Base-by-base conservation (phyloP, 2,797 vertebrate species). In the Acipenser transmontanus region DNA sequence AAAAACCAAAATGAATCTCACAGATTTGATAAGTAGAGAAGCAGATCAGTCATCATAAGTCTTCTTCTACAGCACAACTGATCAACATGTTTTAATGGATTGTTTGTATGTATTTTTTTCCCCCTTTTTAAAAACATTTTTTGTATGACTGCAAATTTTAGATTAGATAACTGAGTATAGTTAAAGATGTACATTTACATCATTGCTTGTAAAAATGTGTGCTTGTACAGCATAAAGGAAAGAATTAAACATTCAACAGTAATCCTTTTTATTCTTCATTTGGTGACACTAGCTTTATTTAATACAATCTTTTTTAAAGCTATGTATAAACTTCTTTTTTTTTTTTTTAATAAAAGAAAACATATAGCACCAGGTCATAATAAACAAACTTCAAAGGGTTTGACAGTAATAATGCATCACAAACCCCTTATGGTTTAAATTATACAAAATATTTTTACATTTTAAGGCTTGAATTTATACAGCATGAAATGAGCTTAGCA, bases 1-100 rank as follows among this genome's bases (percentile, higher is more conserved):
- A 68, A 98, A 93, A 86, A 94, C 92, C 0, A 94, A 92, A 79
- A 85, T 94, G 76, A 93, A 95, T 77, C 85, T 98, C 59, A 88
- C 88, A 14, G 67, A 81, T 0, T 81, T 94, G 70, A 80, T 96
- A 68, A 77, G 74, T 68, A 82, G 87, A 71, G 93, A 96, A 71
- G 68, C 68, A 17, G 17, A 17, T 17, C 50, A 87, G 84, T 67
- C 49, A 89, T 87, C 79, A 34, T 34, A 34, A 4, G 34, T 34
- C 34, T 34, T 34, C 0, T 34, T 34, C 34, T 34, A 34, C 34
- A 34, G 34, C 34, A 34, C 4, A 34, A 34, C 34, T 34, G 34
- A 4, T 34, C 34, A 34, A 34, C 3, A 4, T 34, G 34, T 34
- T 17, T 34, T 34, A 34, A 34, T 34, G 4, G 20, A 34, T 34